Base-by-base conservation (phyloP, 2,113 vertebrate genomes). In the Nerophis lumbriciformis region DNA sequence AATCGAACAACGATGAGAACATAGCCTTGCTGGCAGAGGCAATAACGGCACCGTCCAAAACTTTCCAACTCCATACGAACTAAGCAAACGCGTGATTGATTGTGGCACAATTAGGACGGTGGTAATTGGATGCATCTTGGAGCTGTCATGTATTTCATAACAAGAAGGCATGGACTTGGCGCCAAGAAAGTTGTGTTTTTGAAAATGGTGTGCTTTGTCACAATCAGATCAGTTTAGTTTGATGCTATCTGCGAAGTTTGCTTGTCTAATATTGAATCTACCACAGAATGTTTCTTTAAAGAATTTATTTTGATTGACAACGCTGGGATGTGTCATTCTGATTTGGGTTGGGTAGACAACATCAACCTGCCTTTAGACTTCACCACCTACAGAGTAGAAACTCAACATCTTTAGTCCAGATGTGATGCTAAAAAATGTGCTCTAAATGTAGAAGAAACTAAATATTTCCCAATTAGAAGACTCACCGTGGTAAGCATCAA, bases 331-430 rank as follows among this genome's bases (percentile, higher is more conserved):
- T n/a, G 36, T 61, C 37, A 70, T 70, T 74, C 53, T 77, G 71
- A 73, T 60, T 66, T 58, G 60, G 72, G 76, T 83, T 68, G 63
- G 9, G 47, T 77, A 78, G 80, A 78, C 79, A 72, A 72, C 10
- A 59, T 74, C 64, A 78, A 76, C 68, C 77, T 59, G 59, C 71
- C 47, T 77, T 65, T 21, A 37, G 50, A 71, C 61, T 66, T 45
- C 37, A 58, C 67, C 49, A 45, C 58, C 1, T 14, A 39, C 37
- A 57, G 15, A 63, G 61, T 57, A 79, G 54, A 50, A 69, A 59
- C 35, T 49, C 13, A 55, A 72, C 81, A 83, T 79, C 66, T 85
- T 83, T 78, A 38, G 42, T 56, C 79, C 84, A 86, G 82, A 86
- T 85, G 79, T 67, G 50, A 62, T 36, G 50, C 48, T 51, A 53